Conservation (phyloP, 2,113 vertebrate species). For the Neolamprologus caudopunctatus region DNA sequence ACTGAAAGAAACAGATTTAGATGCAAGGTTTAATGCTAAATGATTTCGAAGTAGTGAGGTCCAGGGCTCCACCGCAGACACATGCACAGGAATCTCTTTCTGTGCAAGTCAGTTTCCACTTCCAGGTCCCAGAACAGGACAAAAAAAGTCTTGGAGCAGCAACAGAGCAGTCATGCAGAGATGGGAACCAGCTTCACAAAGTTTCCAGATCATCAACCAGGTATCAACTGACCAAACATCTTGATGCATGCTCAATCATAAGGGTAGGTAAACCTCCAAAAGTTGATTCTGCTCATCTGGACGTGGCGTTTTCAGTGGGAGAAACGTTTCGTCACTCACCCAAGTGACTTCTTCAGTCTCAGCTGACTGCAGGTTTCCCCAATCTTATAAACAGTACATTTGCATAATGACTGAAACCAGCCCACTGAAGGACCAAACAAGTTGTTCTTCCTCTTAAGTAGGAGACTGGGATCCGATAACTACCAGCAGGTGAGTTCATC, state of each 20-base stretch:
- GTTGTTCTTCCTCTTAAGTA: neutral
- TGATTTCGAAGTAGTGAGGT: neutral
- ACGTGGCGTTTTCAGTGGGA: accelerated
- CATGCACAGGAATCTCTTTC: neutral
- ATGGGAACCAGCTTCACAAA: neutral
- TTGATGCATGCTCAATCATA: neutral
- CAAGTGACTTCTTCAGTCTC: neutral
- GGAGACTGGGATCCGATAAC: neutral
- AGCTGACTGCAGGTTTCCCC: neutral
- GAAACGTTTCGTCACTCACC: neutral
- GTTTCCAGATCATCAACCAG: neutral
- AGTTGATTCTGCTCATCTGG: neutral
- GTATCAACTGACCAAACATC: neutral
- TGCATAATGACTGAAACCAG: neutral
- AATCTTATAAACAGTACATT: neutral
- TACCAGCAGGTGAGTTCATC: neutral
- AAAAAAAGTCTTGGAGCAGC: neutral
- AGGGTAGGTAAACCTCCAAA: neutral
- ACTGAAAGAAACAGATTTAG: neutral
- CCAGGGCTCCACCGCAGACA: neutral
- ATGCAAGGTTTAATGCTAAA: neutral
- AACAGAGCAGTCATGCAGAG: neutral
- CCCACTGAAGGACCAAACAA: neutral
- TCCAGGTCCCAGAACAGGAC: neutral
- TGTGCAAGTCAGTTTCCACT: neutral